Percentiles rank a stretch among this genome's conserved stretches.
Conservation (phyloP, 2,797 vertebrate species). For the Lates japonicus region DNA sequence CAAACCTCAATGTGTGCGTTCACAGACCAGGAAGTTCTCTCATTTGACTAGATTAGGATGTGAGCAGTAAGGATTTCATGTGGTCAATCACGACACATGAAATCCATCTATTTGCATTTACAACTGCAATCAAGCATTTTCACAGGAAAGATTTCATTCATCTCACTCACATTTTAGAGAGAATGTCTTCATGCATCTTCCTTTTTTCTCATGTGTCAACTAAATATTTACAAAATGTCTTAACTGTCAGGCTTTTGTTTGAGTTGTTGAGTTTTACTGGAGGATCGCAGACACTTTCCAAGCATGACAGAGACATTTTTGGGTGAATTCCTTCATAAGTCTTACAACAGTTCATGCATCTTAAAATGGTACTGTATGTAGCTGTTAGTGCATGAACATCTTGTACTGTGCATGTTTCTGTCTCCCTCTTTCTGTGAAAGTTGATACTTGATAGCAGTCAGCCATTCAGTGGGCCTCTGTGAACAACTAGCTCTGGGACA, state of each 20-base stretch:
- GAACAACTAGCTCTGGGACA: background rate
- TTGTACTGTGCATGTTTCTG: background rate
- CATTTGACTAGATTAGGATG: slow-evolving; percentile 52
- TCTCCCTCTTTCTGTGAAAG: slow-evolving; percentile 19
- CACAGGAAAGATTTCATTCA: background rate
- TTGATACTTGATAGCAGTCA: slow-evolving; percentile 65
- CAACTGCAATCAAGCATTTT: background rate
- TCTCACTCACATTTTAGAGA: background rate
- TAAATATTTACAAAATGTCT: background rate
- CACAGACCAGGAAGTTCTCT: slow-evolving; percentile 8
- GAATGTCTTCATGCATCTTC: background rate
- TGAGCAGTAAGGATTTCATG: slow-evolving; percentile 18
- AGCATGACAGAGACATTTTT: background rate
- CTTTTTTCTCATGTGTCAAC: background rate
- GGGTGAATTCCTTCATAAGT: background rate
- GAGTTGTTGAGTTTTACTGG: background rate
- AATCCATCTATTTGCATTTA: slow-evolving; percentile 28
- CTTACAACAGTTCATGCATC: slow-evolving; percentile 1
- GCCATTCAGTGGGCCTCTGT: slow-evolving; percentile 54
- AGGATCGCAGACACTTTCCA: background rate
- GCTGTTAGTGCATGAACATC: background rate
- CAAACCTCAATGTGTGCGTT: background rate
- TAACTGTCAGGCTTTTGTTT: slow-evolving; percentile 13
- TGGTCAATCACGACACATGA: background rate
- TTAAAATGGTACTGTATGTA: background rate